Evolutionary conservation across 2,797 vertebrate species (phyloP).

Genomic region (Anomalospiza imberbis): DNA sequence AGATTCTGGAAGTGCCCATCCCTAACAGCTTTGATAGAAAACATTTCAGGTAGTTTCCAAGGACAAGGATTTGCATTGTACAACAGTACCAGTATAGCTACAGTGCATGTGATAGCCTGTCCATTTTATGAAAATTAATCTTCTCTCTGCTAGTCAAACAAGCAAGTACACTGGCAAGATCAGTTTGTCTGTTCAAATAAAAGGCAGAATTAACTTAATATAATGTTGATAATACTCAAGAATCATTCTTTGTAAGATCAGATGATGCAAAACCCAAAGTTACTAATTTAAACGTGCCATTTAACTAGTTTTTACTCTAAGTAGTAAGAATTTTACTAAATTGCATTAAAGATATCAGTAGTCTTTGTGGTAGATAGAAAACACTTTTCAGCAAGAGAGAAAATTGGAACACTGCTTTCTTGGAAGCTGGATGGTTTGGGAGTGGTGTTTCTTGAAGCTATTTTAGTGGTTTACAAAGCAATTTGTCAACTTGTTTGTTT

Average conservation of each 20-base stretch:
- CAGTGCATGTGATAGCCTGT: neutral
- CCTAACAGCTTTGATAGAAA: neutral
- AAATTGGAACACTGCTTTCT: neutral
- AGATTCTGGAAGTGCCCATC: neutral
- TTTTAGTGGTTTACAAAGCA: neutral
- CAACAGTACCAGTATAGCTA: neutral
- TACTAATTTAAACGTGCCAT: neutral
- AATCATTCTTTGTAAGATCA: neutral
- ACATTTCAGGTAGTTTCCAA: neutral
- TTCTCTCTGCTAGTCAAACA: neutral
- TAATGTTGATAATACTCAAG: neutral
- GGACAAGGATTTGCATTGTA: neutral
- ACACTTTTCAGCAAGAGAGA: neutral
- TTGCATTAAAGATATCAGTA: neutral
- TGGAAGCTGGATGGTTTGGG: neutral
- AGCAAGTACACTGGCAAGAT: neutral
- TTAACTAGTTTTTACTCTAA: neutral
- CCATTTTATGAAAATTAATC: neutral
- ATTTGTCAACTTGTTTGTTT: neutral
- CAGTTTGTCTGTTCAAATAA: neutral
- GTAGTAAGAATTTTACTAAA: neutral
- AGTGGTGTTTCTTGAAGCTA: neutral
- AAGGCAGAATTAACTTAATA: neutral
- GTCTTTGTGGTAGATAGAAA: neutral
- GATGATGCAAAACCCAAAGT: neutral